A percentile compares a stretch with the other conserved stretches of the same genome.
phyloP scores from a whole-genome alignment of 2,113 vertebrate genomes.

The Phrynosoma platyrhinos region DNA sequence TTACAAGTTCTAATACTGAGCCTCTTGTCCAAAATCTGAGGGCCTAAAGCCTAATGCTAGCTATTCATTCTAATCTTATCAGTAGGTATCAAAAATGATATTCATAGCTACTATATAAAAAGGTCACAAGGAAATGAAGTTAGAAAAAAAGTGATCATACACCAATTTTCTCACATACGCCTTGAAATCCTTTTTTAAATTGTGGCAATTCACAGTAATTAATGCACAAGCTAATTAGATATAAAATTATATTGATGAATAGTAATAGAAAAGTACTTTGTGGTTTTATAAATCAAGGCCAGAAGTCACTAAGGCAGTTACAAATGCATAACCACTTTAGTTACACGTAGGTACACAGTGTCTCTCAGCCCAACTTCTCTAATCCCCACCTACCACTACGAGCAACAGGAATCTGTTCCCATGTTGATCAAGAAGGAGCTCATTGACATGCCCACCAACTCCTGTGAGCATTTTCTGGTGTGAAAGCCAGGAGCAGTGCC shows the following conservation, averaged over 20 bases:
- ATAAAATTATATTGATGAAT: slow-evolving; percentile 11
- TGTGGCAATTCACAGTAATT: neutral
- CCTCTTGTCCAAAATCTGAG: slow-evolving; percentile 13
- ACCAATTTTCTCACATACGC: neutral
- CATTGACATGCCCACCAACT: too few relatives aligned
- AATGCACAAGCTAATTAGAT: neutral
- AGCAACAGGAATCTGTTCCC: too few relatives aligned
- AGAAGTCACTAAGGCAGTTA: too few relatives aligned
- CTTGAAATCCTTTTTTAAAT: neutral
- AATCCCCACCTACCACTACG: too few relatives aligned
- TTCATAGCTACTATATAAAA: slow-evolving; percentile 8
- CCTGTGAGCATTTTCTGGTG: too few relatives aligned
- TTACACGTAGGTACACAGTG: too few relatives aligned
- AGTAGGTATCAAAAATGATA: neutral
- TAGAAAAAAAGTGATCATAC: rapidly evolving
- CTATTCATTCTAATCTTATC: slow-evolving; percentile 33
- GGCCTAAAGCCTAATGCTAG: neutral
- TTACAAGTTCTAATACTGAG: neutral
- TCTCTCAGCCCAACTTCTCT: too few relatives aligned
- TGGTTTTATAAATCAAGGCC: too few relatives aligned
- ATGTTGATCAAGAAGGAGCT: too few relatives aligned
- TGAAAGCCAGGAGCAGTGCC: too few relatives aligned
- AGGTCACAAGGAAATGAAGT: neutral
- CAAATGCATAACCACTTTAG: too few relatives aligned
- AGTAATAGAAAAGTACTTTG: neutral